Percentiles rank a stretch among this genome's conserved stretches.
phyloP scores from a whole-genome alignment of 2,113 vertebrate genomes.

The Chaetorhynchus papuensis region DNA sequence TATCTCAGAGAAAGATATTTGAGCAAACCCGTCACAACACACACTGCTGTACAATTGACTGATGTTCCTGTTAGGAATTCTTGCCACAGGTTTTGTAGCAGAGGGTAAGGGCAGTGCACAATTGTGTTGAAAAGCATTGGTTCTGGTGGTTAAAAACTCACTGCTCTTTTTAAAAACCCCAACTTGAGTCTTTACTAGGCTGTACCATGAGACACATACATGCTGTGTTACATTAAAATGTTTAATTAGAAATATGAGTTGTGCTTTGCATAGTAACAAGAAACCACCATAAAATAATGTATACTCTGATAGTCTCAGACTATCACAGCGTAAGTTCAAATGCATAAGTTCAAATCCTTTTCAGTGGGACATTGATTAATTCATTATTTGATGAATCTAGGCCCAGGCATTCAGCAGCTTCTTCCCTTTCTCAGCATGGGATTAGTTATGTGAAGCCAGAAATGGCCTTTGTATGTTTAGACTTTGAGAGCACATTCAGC shows the following conservation, averaged over 20 bases:
- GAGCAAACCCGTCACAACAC: not conserved
- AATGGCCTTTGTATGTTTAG: not conserved
- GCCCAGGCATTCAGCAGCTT: not conserved
- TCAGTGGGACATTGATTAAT: conserved; percentile 37
- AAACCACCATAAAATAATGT: not conserved
- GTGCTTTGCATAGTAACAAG: not conserved
- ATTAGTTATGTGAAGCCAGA: conserved; percentile 33
- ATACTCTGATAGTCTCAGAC: not conserved
- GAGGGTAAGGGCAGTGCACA: not conserved
- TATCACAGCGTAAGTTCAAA: conserved; percentile 24
- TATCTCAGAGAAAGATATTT: not conserved
- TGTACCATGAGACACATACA: not conserved
- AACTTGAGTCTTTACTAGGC: not conserved
- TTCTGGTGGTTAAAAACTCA: not conserved
- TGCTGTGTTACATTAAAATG: conserved; percentile 5
- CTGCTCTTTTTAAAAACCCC: not conserved
- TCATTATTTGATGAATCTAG: conserved; percentile 25
- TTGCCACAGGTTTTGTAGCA: not conserved
- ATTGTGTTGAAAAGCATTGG: not conserved
- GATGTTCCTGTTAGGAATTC: not conserved
- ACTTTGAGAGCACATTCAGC: conserved; percentile 12
- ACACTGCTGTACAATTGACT: not conserved
- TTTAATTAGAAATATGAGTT: conserved; percentile 35
- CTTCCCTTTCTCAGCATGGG: conserved; percentile 35
- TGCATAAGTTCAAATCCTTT: conserved; percentile 35